phyloP scores from a whole-genome alignment of 2,797 vertebrate genomes.

The Sebastes cheni region DNA sequence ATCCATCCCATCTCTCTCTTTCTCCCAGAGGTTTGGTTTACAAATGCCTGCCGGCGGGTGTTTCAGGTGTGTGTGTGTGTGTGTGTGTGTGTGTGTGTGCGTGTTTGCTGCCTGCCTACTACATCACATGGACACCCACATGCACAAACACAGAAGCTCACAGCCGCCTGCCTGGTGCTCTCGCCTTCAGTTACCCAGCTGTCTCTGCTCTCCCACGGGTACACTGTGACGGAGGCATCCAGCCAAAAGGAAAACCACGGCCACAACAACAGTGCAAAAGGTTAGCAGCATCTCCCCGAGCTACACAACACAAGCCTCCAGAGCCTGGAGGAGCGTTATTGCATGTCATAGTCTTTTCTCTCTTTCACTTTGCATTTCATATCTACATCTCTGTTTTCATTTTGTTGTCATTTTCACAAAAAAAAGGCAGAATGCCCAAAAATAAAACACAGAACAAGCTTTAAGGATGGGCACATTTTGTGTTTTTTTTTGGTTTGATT shows the following conservation, averaged over 20 bases:
- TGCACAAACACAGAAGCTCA: not conserved
- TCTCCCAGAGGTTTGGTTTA: slow-evolving; percentile 20
- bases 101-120: not conserved
- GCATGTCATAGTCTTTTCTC: not conserved
- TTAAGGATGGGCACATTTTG: not conserved
- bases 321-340: not conserved
- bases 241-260: slow-evolving; percentile 2
- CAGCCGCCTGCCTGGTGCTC: not conserved
- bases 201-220: slow-evolving; percentile 27
- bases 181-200: slow-evolving; percentile 16
- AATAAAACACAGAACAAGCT: not conserved
- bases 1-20: not conserved
- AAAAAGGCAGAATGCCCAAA: not conserved
- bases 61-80: not conserved
- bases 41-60: slow-evolving; percentile 16
- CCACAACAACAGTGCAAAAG: not conserved
- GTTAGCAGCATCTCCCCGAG: not conserved
- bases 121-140: slow-evolving; percentile 1
- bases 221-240: slow-evolving; percentile 5
- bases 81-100: not conserved
- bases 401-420: not conserved
- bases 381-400: not conserved
- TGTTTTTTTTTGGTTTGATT: not conserved
- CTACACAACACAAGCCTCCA: not conserved
- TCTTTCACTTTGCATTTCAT: not conserved